Conservation (phyloP, 2,113 vertebrate genomes). For the Alexandromys fortis region DNA sequence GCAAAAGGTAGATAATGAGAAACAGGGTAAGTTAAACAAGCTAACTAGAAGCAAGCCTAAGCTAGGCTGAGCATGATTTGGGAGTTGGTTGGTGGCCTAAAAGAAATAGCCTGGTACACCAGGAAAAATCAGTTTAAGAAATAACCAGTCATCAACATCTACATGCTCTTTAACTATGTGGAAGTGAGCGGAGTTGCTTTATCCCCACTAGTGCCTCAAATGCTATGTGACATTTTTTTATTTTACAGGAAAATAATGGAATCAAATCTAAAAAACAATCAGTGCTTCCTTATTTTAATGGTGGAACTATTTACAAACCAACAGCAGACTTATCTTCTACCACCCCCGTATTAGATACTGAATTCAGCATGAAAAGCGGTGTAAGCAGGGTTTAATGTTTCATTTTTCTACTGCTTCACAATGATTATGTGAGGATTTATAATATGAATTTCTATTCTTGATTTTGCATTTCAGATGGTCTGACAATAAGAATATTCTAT, state of each 20-base stretch:
- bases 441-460: background rate
- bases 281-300: background rate
- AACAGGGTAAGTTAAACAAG: background rate
- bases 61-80: background rate
- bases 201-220: background rate
- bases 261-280: background rate
- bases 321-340: background rate
- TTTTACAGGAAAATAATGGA: background rate
- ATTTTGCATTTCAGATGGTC: background rate
- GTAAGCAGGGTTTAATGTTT: background rate
- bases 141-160: slow-evolving; percentile 83
- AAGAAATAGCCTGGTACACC: background rate
- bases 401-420: background rate
- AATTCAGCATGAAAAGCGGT: background rate
- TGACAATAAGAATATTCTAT: slow-evolving; percentile 4
- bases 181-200: background rate
- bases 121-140: slow-evolving; percentile 83
- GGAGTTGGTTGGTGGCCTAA: background rate
- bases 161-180: background rate
- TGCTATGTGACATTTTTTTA: background rate
- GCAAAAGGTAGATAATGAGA: background rate
- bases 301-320: background rate
- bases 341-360: background rate
- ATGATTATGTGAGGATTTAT: background rate
- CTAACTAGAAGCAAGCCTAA: background rate